Percentiles rank a stretch among this genome's conserved stretches.
Conservation (phyloP, 2,113 vertebrate genomes). For the Petroica traversi region DNA sequence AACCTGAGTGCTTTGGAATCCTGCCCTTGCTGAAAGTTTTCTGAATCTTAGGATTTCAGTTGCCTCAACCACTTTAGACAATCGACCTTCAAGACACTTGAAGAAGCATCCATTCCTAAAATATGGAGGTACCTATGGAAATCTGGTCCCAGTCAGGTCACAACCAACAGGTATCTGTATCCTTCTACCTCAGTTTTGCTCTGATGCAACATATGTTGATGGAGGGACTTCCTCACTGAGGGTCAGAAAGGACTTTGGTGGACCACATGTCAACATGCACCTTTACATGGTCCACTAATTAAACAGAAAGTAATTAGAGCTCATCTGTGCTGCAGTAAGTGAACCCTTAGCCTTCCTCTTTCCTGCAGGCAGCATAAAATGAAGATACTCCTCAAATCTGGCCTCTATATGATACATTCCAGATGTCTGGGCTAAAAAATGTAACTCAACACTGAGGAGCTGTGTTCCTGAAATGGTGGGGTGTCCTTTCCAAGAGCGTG, state of each 20-base stretch:
- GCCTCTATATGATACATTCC: neutral
- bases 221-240: neutral
- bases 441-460: neutral
- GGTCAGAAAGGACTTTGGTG: neutral
- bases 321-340: neutral
- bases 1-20: neutral
- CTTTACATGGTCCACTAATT: neutral
- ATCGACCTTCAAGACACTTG: neutral
- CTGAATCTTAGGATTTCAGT: neutral
- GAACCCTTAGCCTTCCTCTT: neutral
- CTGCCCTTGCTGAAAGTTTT: neutral
- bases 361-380: neutral
- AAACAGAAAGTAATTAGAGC: neutral
- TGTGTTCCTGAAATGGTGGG: neutral
- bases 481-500: neutral
- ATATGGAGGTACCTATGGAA: neutral
- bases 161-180: neutral
- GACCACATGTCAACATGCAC: neutral
- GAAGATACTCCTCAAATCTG: slow-evolving; percentile 21
- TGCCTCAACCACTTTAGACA: neutral
- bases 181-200: neutral
- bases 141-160: neutral
- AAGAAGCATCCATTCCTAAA: neutral
- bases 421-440: neutral
- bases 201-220: neutral